phyloP scores from a whole-genome alignment of 2,888 invertebrate genomes.

The Flexamia atlantica region DNA sequence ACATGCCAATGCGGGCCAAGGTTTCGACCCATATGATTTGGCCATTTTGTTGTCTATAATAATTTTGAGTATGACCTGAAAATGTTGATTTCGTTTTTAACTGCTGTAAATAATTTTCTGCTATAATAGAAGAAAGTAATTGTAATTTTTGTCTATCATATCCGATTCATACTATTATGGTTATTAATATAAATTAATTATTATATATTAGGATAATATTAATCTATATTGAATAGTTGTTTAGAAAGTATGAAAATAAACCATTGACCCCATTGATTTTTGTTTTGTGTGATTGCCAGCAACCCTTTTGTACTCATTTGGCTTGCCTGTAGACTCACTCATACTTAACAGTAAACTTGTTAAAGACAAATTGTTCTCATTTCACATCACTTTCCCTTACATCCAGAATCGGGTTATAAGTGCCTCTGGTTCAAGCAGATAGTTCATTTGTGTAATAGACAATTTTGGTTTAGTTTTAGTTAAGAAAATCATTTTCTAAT shows the following conservation, averaged over 20 bases:
- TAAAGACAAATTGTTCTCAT: constrained; percentile 28
- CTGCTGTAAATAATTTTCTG: constrained; percentile 61
- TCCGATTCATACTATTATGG: constrained; percentile 63
- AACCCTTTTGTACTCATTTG: constrained; percentile 45
- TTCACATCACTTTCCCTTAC: constrained; percentile 10
- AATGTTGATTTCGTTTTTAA: constrained; percentile 53
- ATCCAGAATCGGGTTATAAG: neutral
- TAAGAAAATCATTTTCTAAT: no score
- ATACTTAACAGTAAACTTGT: constrained; percentile 52
- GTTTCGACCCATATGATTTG: constrained; percentile 26
- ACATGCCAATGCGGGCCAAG: constrained; percentile 34
- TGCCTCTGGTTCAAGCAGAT: no score
- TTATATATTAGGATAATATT: constrained; percentile 66
- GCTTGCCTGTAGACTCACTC: constrained; percentile 42
- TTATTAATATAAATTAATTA: constrained; percentile 65
- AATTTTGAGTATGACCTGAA: constrained; percentile 51
- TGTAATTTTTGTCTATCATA: constrained; percentile 65
- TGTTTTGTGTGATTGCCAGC: constrained; percentile 46
- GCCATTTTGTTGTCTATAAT: constrained; percentile 61
- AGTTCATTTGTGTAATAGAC: no score
- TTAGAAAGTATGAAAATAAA: constrained; percentile 68
- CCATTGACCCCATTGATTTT: constrained; percentile 59
- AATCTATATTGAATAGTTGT: constrained; percentile 68
- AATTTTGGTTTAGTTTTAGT: no score
- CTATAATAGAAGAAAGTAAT: constrained; percentile 61